A percentile compares a stretch with the other conserved stretches of the same genome.
Evolutionary conservation across 2,113 vertebrate genomes (phyloP).

Genomic region (Prunella himalayana): DNA sequence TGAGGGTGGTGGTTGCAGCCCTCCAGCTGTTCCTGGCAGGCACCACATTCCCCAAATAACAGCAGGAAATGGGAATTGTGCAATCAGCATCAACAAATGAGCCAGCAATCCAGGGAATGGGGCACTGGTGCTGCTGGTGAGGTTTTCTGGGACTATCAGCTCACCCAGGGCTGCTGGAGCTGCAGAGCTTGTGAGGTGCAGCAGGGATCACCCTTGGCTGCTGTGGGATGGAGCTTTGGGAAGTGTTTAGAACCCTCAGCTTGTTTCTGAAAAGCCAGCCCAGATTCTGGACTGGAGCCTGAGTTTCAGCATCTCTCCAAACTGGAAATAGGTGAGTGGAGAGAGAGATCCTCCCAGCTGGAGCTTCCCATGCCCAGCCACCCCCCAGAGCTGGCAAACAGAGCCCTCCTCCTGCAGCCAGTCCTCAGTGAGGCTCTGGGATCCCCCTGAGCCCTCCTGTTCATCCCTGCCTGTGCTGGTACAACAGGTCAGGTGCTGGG

Average conservation of each 20-base stretch:
- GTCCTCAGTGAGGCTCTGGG: rapidly evolving
- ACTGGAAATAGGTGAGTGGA: neutral
- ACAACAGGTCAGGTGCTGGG: neutral
- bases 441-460: neutral
- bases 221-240: neutral
- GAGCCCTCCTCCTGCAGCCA: neutral
- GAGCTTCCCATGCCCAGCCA: neutral
- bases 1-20: neutral
- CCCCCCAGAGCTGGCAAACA: neutral
- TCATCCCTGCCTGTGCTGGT: neutral
- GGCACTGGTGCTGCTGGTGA: rapidly evolving
- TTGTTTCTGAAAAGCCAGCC: neutral
- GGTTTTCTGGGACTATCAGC: neutral
- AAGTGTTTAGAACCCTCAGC: neutral
- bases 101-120: rapidly evolving
- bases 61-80: rapidly evolving
- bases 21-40: neutral
- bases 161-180: neutral
- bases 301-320: neutral
- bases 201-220: neutral
- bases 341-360: neutral
- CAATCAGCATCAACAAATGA: neutral
- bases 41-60: neutral
- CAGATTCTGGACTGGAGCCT: neutral
- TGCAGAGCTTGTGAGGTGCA: neutral